Evolutionary conservation across 2,113 vertebrate genomes (phyloP).

Genomic region (Phyllopteryx taeniolatus): DNA sequence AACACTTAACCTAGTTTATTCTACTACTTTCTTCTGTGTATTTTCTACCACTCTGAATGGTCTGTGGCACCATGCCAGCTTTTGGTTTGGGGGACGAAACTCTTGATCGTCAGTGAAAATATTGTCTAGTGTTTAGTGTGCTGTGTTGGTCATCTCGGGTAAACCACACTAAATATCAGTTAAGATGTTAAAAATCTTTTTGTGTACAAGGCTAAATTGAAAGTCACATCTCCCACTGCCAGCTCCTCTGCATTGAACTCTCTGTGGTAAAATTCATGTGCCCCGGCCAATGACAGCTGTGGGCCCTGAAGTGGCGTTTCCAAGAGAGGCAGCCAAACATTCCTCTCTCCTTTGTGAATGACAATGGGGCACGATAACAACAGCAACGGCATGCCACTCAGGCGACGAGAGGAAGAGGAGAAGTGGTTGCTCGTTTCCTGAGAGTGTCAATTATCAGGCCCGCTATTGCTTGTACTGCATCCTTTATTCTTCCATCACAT

Average conservation of each 20-base stretch:
- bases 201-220: constrained; percentile 57
- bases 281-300: constrained; percentile 80
- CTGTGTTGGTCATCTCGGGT: too few species aligned
- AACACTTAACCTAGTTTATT: too few species aligned
- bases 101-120: too few species aligned
- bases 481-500: constrained; percentile 40
- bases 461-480: constrained; percentile 19
- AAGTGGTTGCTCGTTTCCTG: constrained; percentile 59
- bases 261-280: constrained; percentile 82
- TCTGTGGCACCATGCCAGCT: too few species aligned
- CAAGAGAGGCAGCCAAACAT: constrained; percentile 83
- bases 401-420: constrained; percentile 54
- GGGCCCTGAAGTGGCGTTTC: constrained; percentile 82
- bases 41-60: too few species aligned
- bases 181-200: constrained; percentile 43
- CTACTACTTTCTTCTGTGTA: too few species aligned
- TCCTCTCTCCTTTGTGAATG: constrained; percentile 74
- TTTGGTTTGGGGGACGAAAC: too few species aligned
- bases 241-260: constrained; percentile 79
- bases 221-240: constrained; percentile 78
- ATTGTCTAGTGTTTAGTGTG: too few species aligned
- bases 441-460: constrained; percentile 62
- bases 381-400: constrained; percentile 62
- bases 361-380: constrained; percentile 70
- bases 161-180: not conserved